Evolutionary conservation across 1,140 invertebrate species (phyloP), one percentile per base, ranked within the genome.

Genomic region (Drosophila gunungcola): DNA sequence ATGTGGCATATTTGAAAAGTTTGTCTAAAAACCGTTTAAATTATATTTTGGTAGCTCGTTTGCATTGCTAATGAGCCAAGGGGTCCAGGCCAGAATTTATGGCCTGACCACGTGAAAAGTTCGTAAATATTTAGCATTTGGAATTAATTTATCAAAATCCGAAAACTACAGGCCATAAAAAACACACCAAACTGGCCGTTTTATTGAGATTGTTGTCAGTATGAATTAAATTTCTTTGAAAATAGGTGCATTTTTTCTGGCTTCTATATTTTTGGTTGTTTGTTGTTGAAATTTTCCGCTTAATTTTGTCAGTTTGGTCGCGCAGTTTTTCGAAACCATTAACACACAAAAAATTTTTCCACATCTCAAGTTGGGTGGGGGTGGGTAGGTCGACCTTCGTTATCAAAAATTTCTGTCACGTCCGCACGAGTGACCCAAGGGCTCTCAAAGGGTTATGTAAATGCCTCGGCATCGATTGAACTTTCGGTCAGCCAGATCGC

Each of bases 221-320:
- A 25, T 42, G 54, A 60, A 56, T 39, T n/a, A 34, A 39, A 73
- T 27, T 51, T 43, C 21, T 36, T 51, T n/a, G 10, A 12, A 21
- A 49, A 48, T 13, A 1, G 34, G 16, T 2, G n/a, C 3, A 16
- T 53, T 58, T 57, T 21, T 32, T n/a, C n/a, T 2, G 13, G 48
- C 27, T 27, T n/a, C 10, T 42, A 51, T 10, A 21, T 10, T 39
- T 53, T 34, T 78, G 54, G 45, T 43, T 3, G n/a, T 21, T 10
- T 38, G n/a, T 46, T 60, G 27, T 55, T 32, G 43, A 78, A 79
- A 80, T 83, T 88, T 88, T 83, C 76, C 84, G 56, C 79, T 53
- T 46, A 52, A 51, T 11, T 68, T 86, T 61, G 29, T 57, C 43
- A 86, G 42, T 78, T 68, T 34, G n/a, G 41, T 55, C 82, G 78